Evolutionary conservation across 2,797 vertebrate species (phyloP), one percentile per base, ranked within the genome.

Genomic region (Gymnodraco acuticeps): DNA sequence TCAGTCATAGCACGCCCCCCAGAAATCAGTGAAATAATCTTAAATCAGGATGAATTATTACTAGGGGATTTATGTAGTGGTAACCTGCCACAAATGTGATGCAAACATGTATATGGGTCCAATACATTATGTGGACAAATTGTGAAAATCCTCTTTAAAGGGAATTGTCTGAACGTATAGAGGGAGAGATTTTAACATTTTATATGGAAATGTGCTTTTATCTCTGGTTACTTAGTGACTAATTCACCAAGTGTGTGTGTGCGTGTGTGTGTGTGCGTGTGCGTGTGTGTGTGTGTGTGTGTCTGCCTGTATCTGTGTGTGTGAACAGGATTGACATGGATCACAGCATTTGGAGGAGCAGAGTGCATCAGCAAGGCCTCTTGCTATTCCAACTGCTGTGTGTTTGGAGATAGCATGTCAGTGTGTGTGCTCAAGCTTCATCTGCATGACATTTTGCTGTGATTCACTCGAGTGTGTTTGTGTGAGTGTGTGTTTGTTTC

Each of bases 191-290:
- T 80, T 72, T 55, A 16, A 33, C 61, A 52, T 15, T 62, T 47
- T 43, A n/a, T 51, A 72, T 59, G 63, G 50, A 73, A 77, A 77
- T 84, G n/a, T 68, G 62, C 70, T 23, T 33, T 79, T 83, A 89
- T 91, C 78, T 73, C 23, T 53, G 47, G 80, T 89, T 89, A 86
- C 86, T 84, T 80, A 58, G 85, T 75, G 78, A 93, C 83, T 84
- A 83, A 87, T 76, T 84, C 71, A 77, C 61, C 69, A 33, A 76
- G 77, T 61, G 47, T 38, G 33, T 38, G 33, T 8, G 33, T 38
- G 33, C 38, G 33, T 64, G 58, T 64, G 73, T 61, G 43, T 73
- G 60, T 73, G 43, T 62, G 53, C 58, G 56, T 46, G 23, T 83
- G 78, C 69, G 45, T 68, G 64, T 60, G 68, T 69, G 66, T 64